Base-by-base conservation (phyloP, 2,113 vertebrate species). In the Ariopsis seemanni region DNA sequence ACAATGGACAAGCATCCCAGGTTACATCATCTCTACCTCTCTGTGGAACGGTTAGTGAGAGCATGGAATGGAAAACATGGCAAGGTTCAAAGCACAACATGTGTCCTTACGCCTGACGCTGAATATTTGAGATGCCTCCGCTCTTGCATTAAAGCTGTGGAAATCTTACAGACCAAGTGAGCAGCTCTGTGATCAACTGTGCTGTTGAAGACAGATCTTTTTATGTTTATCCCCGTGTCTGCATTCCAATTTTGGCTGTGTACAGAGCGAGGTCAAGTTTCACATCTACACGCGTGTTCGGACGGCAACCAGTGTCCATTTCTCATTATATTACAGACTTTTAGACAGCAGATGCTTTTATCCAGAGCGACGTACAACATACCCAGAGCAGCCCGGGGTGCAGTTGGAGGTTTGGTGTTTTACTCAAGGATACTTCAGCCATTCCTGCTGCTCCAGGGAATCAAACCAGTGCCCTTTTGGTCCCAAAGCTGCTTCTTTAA, bases 151-250 rank as follows among this genome's bases (percentile, higher is more conserved):
- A 78, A 67, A 81, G 75, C 69, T 53, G 75, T 52, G 72, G 87
- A 78, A 30, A 79, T 81, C 71, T 82, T 85, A 55, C n/a, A 71
- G n/a, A 83, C 60, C 22, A 50, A 55, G 30, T 22, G n/a, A 34
- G 30, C 82, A 12, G 65, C 84, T 71, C 85, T 75, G 84, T 86
- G 83, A 90, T 85, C 85, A 80, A 72, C 74, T 74, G 83, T 67
- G 62, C 14, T 7, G 57, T 83, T 84, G 27, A 69, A 77, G 10
- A 77, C 48, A 77, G 74, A 9, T 53, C 34, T 50, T 69, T 77
- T 77, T n/a, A 75, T 25, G 72, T 50, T 52, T 48, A 50, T 52
- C 48, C 25, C 20, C 2, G 14, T 6, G 20, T 75, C 42, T 72
- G 69, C 69, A 72, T 72, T 72, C 30, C 30, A 42, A 6, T 72